phyloP scores from a whole-genome alignment of 2,113 vertebrate genomes.

The Aix galericulata region DNA sequence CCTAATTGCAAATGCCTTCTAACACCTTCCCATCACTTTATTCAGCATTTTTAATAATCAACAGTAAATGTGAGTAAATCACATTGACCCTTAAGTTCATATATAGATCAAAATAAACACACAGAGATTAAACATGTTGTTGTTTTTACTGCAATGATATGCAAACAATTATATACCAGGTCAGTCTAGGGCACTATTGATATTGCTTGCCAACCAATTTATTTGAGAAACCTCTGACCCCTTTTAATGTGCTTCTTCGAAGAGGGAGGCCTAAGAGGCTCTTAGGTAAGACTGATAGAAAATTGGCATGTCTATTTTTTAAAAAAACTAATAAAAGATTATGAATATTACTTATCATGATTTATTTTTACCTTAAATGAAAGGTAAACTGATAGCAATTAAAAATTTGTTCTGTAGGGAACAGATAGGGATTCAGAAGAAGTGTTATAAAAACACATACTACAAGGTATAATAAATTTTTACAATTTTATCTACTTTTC shows the following conservation, averaged over 20 bases:
- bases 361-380: constrained; percentile 22
- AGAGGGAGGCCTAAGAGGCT: constrained; percentile 2
- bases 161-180: constrained; percentile 72
- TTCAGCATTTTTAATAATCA: constrained; percentile 77
- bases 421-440: background rate
- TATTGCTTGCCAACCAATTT: constrained; percentile 74
- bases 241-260: constrained; percentile 66
- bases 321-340: background rate
- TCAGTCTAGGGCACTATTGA: constrained; percentile 63
- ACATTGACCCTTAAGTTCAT: constrained; percentile 71
- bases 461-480: background rate
- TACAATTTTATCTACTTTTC: background rate
- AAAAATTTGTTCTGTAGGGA: background rate
- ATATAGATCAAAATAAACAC: constrained; percentile 73
- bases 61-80: constrained; percentile 75
- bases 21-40: constrained; percentile 74
- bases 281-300: constrained; percentile 31
- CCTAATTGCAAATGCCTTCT: constrained; percentile 69
- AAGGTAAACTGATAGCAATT: constrained; percentile 20
- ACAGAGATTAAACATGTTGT: constrained; percentile 68
- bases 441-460: background rate
- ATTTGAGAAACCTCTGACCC: constrained; percentile 65
- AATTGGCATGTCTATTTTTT: background rate
- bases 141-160: constrained; percentile 67
- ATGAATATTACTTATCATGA: background rate